Evolutionary conservation across 2,888 invertebrate species (phyloP).

Genomic region (Lepidocyrtoides sp.): DNA sequence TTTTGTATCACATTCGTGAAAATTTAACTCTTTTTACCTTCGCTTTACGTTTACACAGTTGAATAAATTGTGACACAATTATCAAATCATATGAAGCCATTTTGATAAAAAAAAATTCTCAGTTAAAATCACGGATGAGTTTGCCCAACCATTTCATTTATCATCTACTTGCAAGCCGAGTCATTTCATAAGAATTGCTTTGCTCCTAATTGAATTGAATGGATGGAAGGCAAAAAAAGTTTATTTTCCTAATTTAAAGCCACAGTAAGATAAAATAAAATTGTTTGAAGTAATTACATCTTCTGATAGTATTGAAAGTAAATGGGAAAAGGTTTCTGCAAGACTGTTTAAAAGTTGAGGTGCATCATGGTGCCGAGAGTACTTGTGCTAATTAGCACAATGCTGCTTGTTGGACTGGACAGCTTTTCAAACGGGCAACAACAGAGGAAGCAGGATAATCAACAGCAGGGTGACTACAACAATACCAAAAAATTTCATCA

Average conservation of each 20-base stretch:
- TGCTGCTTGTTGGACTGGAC: conserved; percentile 41
- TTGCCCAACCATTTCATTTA: conserved; percentile 68
- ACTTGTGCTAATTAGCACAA: conserved; percentile 17
- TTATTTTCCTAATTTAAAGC: no score
- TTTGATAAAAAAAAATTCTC: conserved; percentile 43
- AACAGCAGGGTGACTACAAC: conserved; percentile 54
- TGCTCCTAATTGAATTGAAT: no score
- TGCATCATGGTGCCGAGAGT: conserved; percentile 47
- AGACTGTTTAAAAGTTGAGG: no score
- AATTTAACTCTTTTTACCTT: not conserved
- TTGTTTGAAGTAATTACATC: no score
- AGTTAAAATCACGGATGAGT: conserved; percentile 49
- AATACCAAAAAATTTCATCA: conserved; percentile 40
- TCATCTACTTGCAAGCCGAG: conserved; percentile 4
- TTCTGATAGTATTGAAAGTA: no score
- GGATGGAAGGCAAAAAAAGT: no score
- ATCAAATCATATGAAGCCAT: conserved; percentile 28
- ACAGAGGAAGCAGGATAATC: conserved; percentile 32
- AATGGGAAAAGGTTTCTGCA: no score
- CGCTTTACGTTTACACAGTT: conserved; percentile 44
- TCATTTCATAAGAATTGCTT: no score
- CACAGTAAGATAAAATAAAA: no score
- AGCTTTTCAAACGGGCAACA: conserved; percentile 14
- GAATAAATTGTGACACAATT: conserved; percentile 66
- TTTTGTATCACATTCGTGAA: not conserved